Base-by-base conservation (phyloP, 1,140 invertebrate genomes). In the Venturia canescens region DNA sequence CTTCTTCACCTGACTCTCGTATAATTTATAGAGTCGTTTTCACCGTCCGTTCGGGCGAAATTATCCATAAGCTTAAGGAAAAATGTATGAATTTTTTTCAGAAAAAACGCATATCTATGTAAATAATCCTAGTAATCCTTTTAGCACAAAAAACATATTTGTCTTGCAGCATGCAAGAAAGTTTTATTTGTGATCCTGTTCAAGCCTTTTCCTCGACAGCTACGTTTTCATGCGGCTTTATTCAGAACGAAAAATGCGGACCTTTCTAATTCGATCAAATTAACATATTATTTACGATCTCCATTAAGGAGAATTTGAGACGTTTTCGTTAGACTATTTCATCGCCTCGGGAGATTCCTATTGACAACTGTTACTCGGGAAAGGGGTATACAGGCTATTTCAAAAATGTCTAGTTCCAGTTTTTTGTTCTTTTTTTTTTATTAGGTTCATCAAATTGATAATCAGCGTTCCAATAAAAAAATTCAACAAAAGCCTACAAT, bases 11-110 rank as follows among this genome's bases (percentile, higher is more conserved):
- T 53, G 15, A 26, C 72, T 53, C 23, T 38, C 5, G n/a, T 60
- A 60, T 77, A 77, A 77, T 77, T 77, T 77, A 77, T 63, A 53
- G 63, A 38, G 26, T 77, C 66, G 75, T 77, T 77, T 77, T 77
- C 53, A 26, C 75, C 26, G 23, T 69, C 16, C 23, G 31, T 16
- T 18, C 31, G 18, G 44, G 75, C 21, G 63, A 77, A 77, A 77
- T 77, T 77, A 77, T 66, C 57, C 75, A 63, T 77, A 57, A 53
- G 50, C n/a, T 53, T n/a, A 4, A 0, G n/a, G 18, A 53, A 7
- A 53, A 53, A 53, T 53, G n/a, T 21, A 53, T 53, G 50, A 53
- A 53, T 53, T 53, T 53, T 18, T 21, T 18, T 9, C 1, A 53
- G 18, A 18, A 53, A 21, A 11, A 44, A 18, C n/a, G 50, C n/a